Evolutionary conservation across 64 coral and sea anemone species (phyloP), one percentile per base, ranked within the genome.

Genomic region (Stichodactyla helianthus): DNA sequence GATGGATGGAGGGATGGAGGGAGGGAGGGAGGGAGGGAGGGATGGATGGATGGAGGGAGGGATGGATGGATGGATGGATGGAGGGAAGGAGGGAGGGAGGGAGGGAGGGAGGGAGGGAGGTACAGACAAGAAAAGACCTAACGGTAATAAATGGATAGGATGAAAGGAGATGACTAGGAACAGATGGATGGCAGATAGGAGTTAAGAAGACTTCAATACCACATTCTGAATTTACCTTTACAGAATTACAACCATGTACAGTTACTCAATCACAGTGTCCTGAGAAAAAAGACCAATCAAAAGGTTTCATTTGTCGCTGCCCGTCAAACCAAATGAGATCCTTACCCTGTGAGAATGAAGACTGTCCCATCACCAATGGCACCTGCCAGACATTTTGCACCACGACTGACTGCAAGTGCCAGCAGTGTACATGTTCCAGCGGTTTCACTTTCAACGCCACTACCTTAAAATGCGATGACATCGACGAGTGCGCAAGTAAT

Each of bases 401-500:
- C 13, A 79, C 68, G 17, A 82, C 20, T 11, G 83, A 58, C 83
- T 84, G 83, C 55, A 35, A 53, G 18, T 84, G 90, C 54, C 84
- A 57, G 13, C 56, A 91, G 56, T 91, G 90, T 58, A 83, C 77
- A 22, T 91, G 90, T 82, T 55, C 18, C 84, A 82, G 84, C 25
- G 90, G 90, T 44, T 87, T 87, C 85, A 53, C 59, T 15, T 91
- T 86, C 63, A 91, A 91, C 17, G 16, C 19, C 1, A 82, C 2
- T 25, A 82, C 53, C 10, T 59, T n/a, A 50, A 54, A 16, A 5
- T 95, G 90, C 65, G 58, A 54, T 53, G 94, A 96, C 54, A 71
- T 96, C 2, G 62, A 96, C 57, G 94, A 96, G 52, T 96, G 94
- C 50, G 61, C 68, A 1, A 19, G 55, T 20, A 90, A 78, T 76